Conservation (phyloP, 1,140 invertebrate genomes). For the Elysia chlorotica region DNA sequence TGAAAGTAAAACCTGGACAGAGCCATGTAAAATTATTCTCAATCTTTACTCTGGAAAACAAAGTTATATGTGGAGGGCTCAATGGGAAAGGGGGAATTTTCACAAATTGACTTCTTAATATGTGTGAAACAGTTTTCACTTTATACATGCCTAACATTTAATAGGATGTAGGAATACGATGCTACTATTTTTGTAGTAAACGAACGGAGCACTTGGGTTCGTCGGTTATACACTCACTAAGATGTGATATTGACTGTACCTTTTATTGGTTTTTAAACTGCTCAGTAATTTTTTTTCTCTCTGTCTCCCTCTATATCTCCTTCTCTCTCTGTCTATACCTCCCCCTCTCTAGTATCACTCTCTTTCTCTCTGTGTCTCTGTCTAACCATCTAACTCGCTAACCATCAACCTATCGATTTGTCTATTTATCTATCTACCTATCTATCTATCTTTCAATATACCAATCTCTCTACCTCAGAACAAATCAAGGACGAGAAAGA, state of each 20-base stretch:
- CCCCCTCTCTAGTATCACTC: background rate
- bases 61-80: no score
- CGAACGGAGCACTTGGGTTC: no score
- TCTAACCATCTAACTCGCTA: background rate
- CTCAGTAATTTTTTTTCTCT: background rate
- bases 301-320: constrained; percentile 7
- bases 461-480: background rate
- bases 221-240: no score
- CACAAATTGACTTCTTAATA: no score
- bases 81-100: no score
- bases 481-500: constrained; percentile 16
- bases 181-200: no score
- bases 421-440: background rate
- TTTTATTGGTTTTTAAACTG: background rate
- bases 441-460: background rate
- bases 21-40: no score
- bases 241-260: background rate
- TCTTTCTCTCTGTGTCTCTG: constrained; percentile 5
- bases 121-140: no score
- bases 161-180: no score
- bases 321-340: background rate
- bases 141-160: no score
- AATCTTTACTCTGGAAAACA: no score
- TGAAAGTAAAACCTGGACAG: no score
- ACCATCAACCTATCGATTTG: background rate